Evolutionary conservation across 2,113 vertebrate species (phyloP), one percentile per base, ranked within the genome.

Genomic region (Tympanuchus pallidicinctus): DNA sequence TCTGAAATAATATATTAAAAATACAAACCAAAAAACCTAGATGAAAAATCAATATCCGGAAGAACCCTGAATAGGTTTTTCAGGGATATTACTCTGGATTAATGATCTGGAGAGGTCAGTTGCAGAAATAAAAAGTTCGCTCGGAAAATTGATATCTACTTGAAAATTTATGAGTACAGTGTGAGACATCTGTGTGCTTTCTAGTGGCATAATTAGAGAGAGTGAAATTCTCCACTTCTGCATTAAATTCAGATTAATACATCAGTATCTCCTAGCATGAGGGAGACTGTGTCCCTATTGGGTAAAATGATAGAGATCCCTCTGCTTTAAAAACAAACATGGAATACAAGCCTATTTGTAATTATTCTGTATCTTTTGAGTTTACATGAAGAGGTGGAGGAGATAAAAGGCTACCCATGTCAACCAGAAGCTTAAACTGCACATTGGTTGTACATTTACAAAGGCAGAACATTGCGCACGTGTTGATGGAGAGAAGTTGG

Each of bases 121-220:
- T 90, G 48, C 82, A 92, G 38, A 89, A 94, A 80, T 91, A 85
- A 92, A 94, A 86, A 87, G 78, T 81, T 84, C 63, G 65, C 85
- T 74, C 40, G 73, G 89, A 88, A 95, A 93, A 94, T 95, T 94
- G 61, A 64, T 95, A 89, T 13, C 82, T 92, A 79, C 80, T 96
- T 90, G 81, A 92, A 94, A 96, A 96, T 94, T 94, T 92, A 91
- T 94, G 91, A 96, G 92, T 93, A 92, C 92, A 76, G 74, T 89
- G 65, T 72, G 78, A 92, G 66, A 85, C 61, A 95, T 94, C 92
- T 94, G 73, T 87, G 85, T 87, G 71, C 92, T 92, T 94, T 95
- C 83, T 94, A 90, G 96, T 94, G 82, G 77, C 63, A 76, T 95
- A 94, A 96, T 96, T 95, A 92, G 84, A 61, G 52, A 47, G 56